Evolutionary conservation across 2,888 invertebrate species (phyloP).

Genomic region (Polylopha cassiicola): DNA sequence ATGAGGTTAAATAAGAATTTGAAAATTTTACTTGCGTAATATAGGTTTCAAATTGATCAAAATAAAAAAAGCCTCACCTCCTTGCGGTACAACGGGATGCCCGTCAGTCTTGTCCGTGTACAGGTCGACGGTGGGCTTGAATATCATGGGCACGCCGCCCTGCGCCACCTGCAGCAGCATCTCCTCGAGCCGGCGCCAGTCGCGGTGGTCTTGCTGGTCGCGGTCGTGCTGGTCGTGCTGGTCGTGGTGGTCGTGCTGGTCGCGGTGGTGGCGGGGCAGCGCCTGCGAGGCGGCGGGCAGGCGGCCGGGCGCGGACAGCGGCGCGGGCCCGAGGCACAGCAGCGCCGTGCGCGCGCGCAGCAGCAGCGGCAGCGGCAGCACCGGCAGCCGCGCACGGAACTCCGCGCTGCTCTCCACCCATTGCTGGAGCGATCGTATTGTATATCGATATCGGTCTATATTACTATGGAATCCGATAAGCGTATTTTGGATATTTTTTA

Average conservation of each 20-base stretch:
- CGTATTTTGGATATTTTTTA: no score
- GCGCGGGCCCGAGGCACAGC: constrained; percentile 79
- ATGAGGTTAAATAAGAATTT: no score
- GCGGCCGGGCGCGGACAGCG: constrained; percentile 75
- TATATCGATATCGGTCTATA: no score
- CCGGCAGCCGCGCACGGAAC: constrained; percentile 64
- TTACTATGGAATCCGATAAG: no score
- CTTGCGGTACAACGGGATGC: constrained; percentile 84
- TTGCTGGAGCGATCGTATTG: constrained; percentile 48
- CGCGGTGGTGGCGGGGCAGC: constrained; percentile 47
- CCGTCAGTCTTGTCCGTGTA: constrained; percentile 82
- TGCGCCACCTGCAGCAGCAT: constrained; percentile 83
- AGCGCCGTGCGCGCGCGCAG: constrained; percentile 83
- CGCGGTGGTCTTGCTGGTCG: constrained; percentile 28
- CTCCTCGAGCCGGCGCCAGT: constrained; percentile 87
- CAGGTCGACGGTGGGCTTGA: constrained; percentile 86
- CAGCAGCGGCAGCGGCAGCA: constrained; percentile 86
- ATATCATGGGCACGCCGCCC: constrained; percentile 83
- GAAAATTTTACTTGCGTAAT: no score
- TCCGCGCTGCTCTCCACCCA: constrained; percentile 64
- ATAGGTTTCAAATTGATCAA: constrained; percentile 3
- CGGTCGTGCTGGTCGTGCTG: constrained; percentile 33
- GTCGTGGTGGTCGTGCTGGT: constrained; percentile 33
- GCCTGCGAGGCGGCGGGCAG: constrained; percentile 72
- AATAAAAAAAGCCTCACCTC: constrained; percentile 63